Evolutionary conservation across 1,140 invertebrate genomes (phyloP).

Genomic region (Bicyclus anynana): DNA sequence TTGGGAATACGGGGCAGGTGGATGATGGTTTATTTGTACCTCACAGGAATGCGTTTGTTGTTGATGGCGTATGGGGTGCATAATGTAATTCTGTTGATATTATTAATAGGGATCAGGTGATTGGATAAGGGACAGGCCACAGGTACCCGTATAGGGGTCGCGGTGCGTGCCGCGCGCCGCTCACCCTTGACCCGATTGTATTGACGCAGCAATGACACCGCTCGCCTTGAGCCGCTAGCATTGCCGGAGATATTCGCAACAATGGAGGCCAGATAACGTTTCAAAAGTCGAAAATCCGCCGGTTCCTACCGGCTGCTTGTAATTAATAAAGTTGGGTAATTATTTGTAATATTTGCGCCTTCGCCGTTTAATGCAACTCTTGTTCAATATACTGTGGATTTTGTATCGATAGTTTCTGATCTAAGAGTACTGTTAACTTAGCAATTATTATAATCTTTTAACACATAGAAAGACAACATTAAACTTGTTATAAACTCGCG

Average conservation of each 20-base stretch:
- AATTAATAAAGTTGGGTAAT: conserved; percentile 70
- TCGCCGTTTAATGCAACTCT: conserved; percentile 23
- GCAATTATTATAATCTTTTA: not conserved
- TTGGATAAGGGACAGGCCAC: conserved; percentile 55
- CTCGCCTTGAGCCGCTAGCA: conserved; percentile 73
- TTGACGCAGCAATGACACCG: conserved; percentile 75
- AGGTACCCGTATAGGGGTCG: conserved; percentile 51
- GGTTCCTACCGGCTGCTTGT: conserved; percentile 61
- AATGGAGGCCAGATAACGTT: conserved; percentile 76
- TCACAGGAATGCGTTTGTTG: conserved; percentile 42
- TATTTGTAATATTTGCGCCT: conserved; percentile 42
- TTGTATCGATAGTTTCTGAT: conserved; percentile 21
- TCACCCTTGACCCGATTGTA: conserved; percentile 72
- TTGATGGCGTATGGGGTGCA: conserved; percentile 41
- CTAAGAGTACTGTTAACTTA: not conserved
- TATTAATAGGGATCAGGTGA: conserved; percentile 52
- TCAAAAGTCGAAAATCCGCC: conserved; percentile 74
- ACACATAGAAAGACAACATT: too few species aligned
- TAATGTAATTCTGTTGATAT: conserved; percentile 42
- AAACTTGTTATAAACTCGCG: too few species aligned
- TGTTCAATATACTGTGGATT: conserved; percentile 21
- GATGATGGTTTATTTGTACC: conserved; percentile 44
- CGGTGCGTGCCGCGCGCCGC: conserved; percentile 38
- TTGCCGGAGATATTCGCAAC: conserved; percentile 76
- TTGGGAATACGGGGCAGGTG: conserved; percentile 55